These are phyloP conservation scores for Heloderma charlesbogerti DNA, from an alignment of 2,113 vertebrate genomes.

Conservation along the genomic window DNA sequence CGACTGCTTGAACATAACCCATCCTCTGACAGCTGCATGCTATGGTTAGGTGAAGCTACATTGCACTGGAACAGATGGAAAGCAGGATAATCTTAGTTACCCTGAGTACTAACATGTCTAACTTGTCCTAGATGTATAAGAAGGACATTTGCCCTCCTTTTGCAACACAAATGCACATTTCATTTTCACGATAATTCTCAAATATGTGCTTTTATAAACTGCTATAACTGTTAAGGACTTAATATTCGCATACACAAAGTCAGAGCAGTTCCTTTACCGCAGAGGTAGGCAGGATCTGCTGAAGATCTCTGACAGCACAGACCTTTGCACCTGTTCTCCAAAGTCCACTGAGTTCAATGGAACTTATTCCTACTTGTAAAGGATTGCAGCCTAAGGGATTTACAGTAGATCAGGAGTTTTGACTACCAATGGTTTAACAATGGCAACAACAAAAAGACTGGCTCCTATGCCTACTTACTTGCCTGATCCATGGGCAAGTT, in stretches of 20 bases:
- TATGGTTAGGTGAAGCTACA: background rate
- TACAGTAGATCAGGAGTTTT: background rate
- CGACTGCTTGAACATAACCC: slow-evolving; percentile 13
- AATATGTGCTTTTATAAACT: background rate
- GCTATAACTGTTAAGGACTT: background rate
- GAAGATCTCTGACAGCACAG: background rate
- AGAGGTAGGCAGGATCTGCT: background rate
- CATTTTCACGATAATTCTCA: background rate
- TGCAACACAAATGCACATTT: background rate
- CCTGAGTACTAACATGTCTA: background rate
- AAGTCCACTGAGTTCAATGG: too few species aligned
- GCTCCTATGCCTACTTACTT: too few species aligned
- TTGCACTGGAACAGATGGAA: background rate
- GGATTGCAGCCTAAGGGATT: background rate
- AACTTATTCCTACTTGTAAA: too few species aligned
- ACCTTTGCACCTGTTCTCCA: too few species aligned
- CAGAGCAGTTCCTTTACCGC: background rate
- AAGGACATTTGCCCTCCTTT: background rate
- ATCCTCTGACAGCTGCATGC: slow-evolving; percentile 23
- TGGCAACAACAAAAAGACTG: background rate
- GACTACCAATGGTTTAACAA: background rate
- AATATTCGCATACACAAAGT: too few species aligned
- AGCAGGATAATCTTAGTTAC: background rate
- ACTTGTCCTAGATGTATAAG: background rate
- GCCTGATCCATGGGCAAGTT: too few species aligned